These are phyloP conservation scores for Sinocyclocheilus rhinocerous DNA, from an alignment of 2,113 vertebrate genomes.

Conservation along the genomic window DNA sequence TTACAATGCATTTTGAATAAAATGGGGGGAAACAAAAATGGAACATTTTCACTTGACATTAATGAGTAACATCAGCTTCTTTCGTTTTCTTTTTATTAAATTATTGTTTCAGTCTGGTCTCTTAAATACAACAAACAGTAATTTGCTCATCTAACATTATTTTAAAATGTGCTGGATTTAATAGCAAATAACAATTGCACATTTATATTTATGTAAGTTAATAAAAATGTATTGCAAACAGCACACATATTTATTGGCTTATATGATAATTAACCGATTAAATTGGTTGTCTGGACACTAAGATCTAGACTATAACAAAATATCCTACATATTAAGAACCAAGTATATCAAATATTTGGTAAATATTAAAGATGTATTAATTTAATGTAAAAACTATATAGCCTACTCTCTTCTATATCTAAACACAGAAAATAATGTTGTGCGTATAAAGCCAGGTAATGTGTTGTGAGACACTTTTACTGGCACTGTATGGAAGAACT, in stretches of 20 bases:
- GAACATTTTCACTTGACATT: not conserved
- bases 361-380: not conserved
- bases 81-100: not conserved
- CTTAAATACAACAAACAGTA: not conserved
- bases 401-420: not conserved
- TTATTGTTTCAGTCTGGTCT: not conserved
- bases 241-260: not conserved
- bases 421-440: not conserved
- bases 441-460: not conserved
- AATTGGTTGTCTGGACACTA: not conserved
- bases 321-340: not conserved
- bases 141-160: not conserved
- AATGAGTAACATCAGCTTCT: not conserved
- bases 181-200: not conserved
- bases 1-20: not conserved
- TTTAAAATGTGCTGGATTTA: not conserved
- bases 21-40: not conserved
- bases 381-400: not conserved
- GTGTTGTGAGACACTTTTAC: constrained; percentile 1
- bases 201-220: not conserved
- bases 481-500: not conserved
- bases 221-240: not conserved
- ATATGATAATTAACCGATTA: not conserved
- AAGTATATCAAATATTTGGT: not conserved
- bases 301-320: not conserved